Conservation (phyloP, 2,888 invertebrate genomes). For the Chirona hameri region DNA sequence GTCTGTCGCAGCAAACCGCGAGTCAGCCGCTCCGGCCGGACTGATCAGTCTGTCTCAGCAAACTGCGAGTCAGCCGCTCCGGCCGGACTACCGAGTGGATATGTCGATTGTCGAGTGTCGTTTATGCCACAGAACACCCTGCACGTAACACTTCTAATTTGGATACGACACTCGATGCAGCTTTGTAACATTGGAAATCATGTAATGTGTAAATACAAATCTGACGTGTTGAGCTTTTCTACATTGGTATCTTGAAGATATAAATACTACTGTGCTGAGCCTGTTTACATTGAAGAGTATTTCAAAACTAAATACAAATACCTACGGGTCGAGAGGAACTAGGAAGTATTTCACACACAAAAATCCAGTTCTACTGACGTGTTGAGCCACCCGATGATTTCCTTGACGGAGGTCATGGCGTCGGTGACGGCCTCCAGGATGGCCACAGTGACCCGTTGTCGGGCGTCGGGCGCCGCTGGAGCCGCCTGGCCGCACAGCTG, state of each 20-base stretch:
- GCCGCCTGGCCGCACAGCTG: constrained; percentile 48
- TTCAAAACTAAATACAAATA: not conserved
- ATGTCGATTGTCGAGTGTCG: too few relatives aligned
- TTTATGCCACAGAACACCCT: too few relatives aligned
- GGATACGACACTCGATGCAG: too few relatives aligned
- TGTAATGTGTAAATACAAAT: not conserved
- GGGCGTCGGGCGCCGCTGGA: constrained; percentile 23
- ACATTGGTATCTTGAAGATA: not conserved
- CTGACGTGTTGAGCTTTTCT: too few relatives aligned
- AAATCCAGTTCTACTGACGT: constrained; percentile 53
- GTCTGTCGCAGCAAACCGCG: too few relatives aligned
- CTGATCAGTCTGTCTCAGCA: too few relatives aligned
- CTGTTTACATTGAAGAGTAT: not conserved
- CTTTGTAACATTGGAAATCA: too few relatives aligned
- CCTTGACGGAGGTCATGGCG: constrained; percentile 77
- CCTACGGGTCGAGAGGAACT: not conserved
- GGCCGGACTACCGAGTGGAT: too few relatives aligned
- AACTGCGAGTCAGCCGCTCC: too few relatives aligned
- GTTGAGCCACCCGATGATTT: constrained; percentile 86
- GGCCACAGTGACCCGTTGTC: constrained; percentile 60
- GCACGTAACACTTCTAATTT: too few relatives aligned
- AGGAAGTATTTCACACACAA: not conserved
- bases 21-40: too few relatives aligned
- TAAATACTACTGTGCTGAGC: not conserved
- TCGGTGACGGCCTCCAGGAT: constrained; percentile 81